Conservation (phyloP, 1,140 invertebrate genomes). For the Oncopodura yosiiana region DNA sequence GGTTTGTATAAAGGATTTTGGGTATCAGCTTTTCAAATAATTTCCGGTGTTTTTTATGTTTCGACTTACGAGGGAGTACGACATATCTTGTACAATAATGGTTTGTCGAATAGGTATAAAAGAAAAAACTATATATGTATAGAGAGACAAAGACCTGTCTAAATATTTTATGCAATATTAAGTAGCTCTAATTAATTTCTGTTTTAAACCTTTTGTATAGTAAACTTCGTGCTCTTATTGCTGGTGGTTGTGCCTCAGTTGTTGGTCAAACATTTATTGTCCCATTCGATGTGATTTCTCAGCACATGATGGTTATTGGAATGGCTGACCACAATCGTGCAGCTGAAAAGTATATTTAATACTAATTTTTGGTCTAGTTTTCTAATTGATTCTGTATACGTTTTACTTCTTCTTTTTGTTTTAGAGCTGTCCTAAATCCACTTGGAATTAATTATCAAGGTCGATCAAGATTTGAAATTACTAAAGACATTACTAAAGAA, state of each 20-base stretch:
- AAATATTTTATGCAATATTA: background rate
- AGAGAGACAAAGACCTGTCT: conserved; percentile 36
- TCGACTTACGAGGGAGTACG: conserved; percentile 88
- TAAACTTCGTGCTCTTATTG: conserved; percentile 38
- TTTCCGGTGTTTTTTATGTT: conserved; percentile 86
- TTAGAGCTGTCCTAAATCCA: conserved; percentile 36
- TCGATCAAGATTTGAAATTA: conserved; percentile 52
- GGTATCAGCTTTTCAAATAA: conserved; percentile 76
- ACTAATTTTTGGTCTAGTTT: background rate
- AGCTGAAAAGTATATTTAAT: background rate
- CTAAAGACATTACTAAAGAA: conserved; percentile 57
- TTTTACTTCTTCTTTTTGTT: background rate
- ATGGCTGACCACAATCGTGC: too few relatives aligned
- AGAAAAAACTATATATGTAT: conserved; percentile 44
- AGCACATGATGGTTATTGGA: conserved; percentile 92
- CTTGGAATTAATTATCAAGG: conserved; percentile 41
- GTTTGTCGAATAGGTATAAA: conserved; percentile 42
- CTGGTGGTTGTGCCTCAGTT: conserved; percentile 68
- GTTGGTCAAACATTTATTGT: conserved; percentile 93
- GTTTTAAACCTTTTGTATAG: conserved; percentile 23
- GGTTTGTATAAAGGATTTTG: conserved; percentile 93
- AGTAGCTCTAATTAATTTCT: too few relatives aligned
- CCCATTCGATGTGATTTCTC: conserved; percentile 90
- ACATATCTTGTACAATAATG: conserved; percentile 59
- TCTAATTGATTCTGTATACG: background rate